Conservation (phyloP, 2,113 vertebrate species). For the Clarias gariepinus region DNA sequence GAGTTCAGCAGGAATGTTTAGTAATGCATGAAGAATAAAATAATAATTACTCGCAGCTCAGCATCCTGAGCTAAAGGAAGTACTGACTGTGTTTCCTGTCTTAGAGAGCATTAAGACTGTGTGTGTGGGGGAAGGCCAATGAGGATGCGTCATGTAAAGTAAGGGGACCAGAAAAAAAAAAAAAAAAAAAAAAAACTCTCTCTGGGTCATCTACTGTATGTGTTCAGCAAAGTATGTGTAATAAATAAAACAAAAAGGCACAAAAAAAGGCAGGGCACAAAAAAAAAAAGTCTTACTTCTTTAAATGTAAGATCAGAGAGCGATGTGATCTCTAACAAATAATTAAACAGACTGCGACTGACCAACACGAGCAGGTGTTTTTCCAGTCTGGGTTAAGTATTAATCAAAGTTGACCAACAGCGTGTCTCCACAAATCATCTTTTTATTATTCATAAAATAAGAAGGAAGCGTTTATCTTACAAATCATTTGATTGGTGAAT, state of each 20-base stretch:
- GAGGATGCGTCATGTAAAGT: neutral
- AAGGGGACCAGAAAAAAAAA: neutral
- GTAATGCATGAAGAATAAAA: neutral
- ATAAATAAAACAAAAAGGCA: neutral
- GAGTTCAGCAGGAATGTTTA: neutral
- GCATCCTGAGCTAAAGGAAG: slow-evolving; percentile 8
- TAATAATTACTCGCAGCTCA: neutral
- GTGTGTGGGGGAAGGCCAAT: neutral
- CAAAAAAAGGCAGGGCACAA: neutral
- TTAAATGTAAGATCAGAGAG: neutral
- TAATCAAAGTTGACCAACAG: neutral
- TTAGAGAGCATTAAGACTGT: neutral
- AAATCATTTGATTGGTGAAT: slow-evolving; percentile 16
- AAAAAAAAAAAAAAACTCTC: neutral
- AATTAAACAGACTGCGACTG: neutral
- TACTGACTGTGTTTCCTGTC: slow-evolving; percentile 22
- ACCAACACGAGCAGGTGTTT: neutral
- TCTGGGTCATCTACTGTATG: neutral
- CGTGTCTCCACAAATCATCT: neutral
- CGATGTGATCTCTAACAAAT: neutral
- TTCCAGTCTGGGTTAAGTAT: neutral
- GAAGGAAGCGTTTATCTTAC: neutral
- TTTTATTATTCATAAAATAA: neutral
- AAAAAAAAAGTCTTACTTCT: neutral
- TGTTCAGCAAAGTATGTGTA: neutral